Base-by-base conservation (phyloP, 2,888 invertebrate species). In the Epinotia ramella region DNA sequence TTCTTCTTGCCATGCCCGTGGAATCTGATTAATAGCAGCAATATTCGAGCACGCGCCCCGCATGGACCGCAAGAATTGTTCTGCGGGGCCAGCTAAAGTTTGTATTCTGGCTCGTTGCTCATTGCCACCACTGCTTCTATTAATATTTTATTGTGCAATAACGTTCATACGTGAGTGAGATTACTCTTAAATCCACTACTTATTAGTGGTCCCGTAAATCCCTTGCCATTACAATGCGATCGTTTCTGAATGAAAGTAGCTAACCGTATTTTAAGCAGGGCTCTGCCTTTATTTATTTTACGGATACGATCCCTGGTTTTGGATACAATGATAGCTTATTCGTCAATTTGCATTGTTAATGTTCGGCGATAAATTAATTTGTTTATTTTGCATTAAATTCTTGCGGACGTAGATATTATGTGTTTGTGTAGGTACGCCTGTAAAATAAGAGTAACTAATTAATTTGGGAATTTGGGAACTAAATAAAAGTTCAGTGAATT, bases 11-110 rank as follows among this genome's bases (percentile, higher is more conserved):
- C 79, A 3, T 59, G n/a, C 80, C 79, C 80, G 71, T 74, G 84
- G 86, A 88, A 89, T 85, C 90, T 91, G 91, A 93, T 92, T 91
- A 92, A 93, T 92, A 89, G 89, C 88, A 82, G 89, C 84, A 91
- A 91, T 92, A 91, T 90, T 90, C 86, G 86, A 79, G 88, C 86
- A 82, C 84, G 84, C 84, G 81, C 81, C 81, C 78, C 82, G 85
- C 85, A 84, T 84, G 83, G 83, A 88, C 89, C 88, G 79, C 88
- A 87, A 86, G 88, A 87, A 88, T 87, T 87, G 86, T 86, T 85
- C 82, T 76, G 76, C 80, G 76, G 80, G 79, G 80, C 80, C 79
- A 77, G 81, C 79, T 84, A 77, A 76, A 82, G 81, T 82, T 81
- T 80, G 80, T 81, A 77, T 74, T 78, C 80, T 64, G 33, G 53